These are phyloP conservation scores for Platichthys flesus DNA, from an alignment of 2,113 vertebrate genomes.

Conservation along the genomic window DNA sequence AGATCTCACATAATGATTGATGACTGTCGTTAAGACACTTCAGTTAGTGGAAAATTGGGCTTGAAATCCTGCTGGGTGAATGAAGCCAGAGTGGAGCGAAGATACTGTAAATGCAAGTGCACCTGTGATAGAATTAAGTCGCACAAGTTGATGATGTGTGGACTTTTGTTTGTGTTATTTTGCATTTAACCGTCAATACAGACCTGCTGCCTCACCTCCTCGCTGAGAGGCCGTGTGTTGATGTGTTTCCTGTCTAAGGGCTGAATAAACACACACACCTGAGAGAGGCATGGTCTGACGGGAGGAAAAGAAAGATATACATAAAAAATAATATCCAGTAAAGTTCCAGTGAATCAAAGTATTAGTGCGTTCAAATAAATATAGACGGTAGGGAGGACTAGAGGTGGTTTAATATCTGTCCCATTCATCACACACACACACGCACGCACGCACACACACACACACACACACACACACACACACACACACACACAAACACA, in stretches of 20 bases:
- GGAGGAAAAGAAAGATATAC: conserved; percentile 15
- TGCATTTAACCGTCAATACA: background rate
- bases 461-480: conserved; percentile 20
- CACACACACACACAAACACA: conserved; percentile 33
- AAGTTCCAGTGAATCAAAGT: conserved; percentile 57
- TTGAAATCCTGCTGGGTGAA: no score
- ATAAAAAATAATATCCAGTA: conserved; percentile 30
- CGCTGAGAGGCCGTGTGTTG: background rate
- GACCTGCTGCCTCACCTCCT: background rate
- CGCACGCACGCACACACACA: background rate
- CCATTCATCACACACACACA: background rate
- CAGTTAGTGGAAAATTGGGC: no score
- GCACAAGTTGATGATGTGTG: background rate
- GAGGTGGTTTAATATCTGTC: no score
- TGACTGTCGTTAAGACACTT: no score
- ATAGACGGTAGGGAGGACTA: conserved; percentile 19
- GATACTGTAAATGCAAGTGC: no score
- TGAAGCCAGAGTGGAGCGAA: no score
- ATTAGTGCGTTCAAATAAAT: conserved; percentile 57
- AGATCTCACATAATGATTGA: no score
- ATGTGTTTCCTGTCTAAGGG: background rate
- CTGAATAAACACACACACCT: background rate
- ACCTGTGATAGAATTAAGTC: background rate
- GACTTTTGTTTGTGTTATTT: conserved; percentile 4
- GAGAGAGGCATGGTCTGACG: background rate